These are phyloP conservation scores for Saccostrea echinata DNA, from an alignment of 1,140 invertebrate species.

Conservation along the genomic window DNA sequence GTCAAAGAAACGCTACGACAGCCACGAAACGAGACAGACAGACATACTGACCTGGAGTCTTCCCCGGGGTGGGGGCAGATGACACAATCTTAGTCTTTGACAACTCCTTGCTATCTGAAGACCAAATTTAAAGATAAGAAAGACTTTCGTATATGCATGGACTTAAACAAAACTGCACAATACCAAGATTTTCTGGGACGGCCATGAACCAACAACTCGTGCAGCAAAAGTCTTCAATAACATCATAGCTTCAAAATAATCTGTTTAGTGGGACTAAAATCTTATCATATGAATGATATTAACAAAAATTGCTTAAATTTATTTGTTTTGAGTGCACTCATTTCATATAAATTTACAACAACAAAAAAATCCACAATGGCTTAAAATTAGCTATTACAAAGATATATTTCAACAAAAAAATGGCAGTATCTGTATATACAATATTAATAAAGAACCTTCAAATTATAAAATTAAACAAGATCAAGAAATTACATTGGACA, in stretches of 20 bases:
- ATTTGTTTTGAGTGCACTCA: no score
- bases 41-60: conserved; percentile 18
- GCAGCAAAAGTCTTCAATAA: no score
- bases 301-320: no score
- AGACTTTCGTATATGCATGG: not conserved
- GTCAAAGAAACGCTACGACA: conserved; percentile 9
- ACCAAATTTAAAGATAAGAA: conserved; percentile 2
- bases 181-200: not conserved
- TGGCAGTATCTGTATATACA: not conserved
- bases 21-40: not conserved
- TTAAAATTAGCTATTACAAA: no score
- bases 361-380: no score
- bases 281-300: no score
- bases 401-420: no score
- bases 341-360: no score
- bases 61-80: not conserved
- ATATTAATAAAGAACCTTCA: not conserved
- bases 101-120: conserved; percentile 26
- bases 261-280: no score
- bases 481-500: not conserved
- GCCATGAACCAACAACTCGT: no score
- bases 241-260: no score
- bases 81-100: conserved; percentile 19
- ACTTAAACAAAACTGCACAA: not conserved
- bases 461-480: not conserved